Evolutionary conservation across 2,113 vertebrate species (phyloP), one percentile per base, ranked within the genome.

Genomic region (Pelecanus crispus): DNA sequence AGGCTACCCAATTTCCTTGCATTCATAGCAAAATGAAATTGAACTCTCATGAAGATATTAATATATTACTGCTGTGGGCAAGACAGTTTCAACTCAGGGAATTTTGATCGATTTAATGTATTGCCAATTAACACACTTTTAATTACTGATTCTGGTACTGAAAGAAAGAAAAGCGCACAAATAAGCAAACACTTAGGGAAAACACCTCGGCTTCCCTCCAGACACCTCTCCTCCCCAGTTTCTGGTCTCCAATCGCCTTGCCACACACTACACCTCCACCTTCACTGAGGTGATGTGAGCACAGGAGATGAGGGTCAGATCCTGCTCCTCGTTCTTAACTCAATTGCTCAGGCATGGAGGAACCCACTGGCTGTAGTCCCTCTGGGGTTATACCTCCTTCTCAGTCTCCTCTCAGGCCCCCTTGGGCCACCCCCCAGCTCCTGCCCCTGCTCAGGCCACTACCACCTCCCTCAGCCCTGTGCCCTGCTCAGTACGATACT

Each of bases 91-190:
- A 9, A 66, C 34, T 62, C 2, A 0, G 31, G 50, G 61, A 44
- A 71, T 66, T 84, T 73, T 74, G 62, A 26, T 14, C 0, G 0
- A 42, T 67, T 62, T 31, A 62, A 34, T 28, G 9, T 49, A 67
- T 71, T 59, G 47, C n/a, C 32, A 50, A 58, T 67, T 62, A 58
- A 70, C 22, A 52, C 6, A 32, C 20, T 83, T 90, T 17, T 63
- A 75, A 67, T 83, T 62, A 53, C 20, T 31, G 38, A 40, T 59
- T 84, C 47, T 79, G 10, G 8, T 78, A 47, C 5, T 18, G 17
- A 81, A 88, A 78, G 32, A 94, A 81, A 63, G 31, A 84, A 73
- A 84, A 87, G 59, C 49, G 84, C 32, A 84, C 7, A 65, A 87
- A 84, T 44, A 72, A 83, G 26, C 25, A 68, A 63, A 80, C 8